Evolutionary conservation across 2,888 invertebrate species (phyloP).

Genomic region (Petrolisthes cinctipes): DNA sequence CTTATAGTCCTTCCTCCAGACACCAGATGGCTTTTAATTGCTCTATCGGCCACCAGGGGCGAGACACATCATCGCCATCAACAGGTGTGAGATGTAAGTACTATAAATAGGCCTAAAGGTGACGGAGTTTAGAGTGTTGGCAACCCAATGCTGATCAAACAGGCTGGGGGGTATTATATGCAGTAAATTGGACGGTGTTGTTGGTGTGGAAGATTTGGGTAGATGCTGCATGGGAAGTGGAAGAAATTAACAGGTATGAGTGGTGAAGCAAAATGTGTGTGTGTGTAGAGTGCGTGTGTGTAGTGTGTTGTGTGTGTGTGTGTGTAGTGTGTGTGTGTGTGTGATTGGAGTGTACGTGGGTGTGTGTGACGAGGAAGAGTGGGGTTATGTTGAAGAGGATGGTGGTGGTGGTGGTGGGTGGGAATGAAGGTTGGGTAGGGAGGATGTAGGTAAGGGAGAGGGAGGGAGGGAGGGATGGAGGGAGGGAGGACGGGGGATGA

Average conservation of each 20-base stretch:
- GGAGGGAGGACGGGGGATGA: background rate
- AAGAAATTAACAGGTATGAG: too few relatives aligned
- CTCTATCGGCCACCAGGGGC: conserved; percentile 22
- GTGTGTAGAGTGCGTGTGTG: too few relatives aligned
- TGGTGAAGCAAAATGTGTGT: too few relatives aligned
- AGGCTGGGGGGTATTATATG: too few relatives aligned
- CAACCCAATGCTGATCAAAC: too few relatives aligned
- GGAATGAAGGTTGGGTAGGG: background rate
- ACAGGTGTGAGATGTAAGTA: conserved; percentile 29
- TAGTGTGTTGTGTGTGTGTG: too few relatives aligned
- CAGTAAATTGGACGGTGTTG: too few relatives aligned
- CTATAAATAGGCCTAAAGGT: conserved; percentile 19
- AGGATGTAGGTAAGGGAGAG: background rate
- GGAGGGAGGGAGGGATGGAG: background rate
- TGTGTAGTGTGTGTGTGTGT: background rate
- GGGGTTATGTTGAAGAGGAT: background rate
- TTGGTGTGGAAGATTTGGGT: too few relatives aligned
- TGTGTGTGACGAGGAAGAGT: background rate
- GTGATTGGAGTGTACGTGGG: background rate
- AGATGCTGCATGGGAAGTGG: too few relatives aligned
- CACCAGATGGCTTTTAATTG: conserved; percentile 40
- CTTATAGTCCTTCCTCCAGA: background rate
- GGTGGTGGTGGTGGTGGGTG: background rate
- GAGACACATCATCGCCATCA: conserved; percentile 33
- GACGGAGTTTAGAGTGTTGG: background rate